Conservation (phyloP, 2,888 invertebrate species). For the Hyppa rectilinea region DNA sequence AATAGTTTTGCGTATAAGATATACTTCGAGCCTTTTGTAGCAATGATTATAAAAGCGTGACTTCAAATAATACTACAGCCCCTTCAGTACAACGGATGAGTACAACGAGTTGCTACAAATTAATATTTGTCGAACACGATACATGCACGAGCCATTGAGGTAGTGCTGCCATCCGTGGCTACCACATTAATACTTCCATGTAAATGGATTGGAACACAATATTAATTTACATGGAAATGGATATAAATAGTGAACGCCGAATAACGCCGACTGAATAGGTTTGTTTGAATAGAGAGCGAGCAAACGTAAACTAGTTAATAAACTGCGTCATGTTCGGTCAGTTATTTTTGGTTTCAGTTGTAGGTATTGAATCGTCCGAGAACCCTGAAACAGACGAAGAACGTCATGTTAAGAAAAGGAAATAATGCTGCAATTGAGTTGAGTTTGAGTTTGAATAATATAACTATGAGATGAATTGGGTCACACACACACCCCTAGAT, state of each 20-base stretch:
- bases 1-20: neutral
- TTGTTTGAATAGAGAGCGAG: slow-evolving; percentile 35
- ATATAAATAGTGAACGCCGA: slow-evolving; percentile 39
- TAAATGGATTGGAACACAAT: slow-evolving; percentile 41
- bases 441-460: neutral
- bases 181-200: slow-evolving; percentile 14
- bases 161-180: slow-evolving; percentile 25
- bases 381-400: neutral
- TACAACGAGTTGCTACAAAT: slow-evolving; percentile 14
- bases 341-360: neutral
- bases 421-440: neutral
- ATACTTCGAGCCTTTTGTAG: neutral
- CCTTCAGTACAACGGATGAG: slow-evolving; percentile 1
- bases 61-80: neutral
- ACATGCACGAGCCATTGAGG: slow-evolving; percentile 23
- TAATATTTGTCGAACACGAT: slow-evolving; percentile 26
- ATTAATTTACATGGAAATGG: slow-evolving; percentile 47
- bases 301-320: slow-evolving; percentile 27
- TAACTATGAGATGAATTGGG: neutral
- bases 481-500: neutral
- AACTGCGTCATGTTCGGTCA: slow-evolving; percentile 11
- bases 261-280: slow-evolving; percentile 40
- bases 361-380: neutral
- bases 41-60: neutral
- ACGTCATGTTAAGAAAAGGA: neutral